Conservation (phyloP, 2,113 vertebrate species). For the Phylloscopus whistleri region DNA sequence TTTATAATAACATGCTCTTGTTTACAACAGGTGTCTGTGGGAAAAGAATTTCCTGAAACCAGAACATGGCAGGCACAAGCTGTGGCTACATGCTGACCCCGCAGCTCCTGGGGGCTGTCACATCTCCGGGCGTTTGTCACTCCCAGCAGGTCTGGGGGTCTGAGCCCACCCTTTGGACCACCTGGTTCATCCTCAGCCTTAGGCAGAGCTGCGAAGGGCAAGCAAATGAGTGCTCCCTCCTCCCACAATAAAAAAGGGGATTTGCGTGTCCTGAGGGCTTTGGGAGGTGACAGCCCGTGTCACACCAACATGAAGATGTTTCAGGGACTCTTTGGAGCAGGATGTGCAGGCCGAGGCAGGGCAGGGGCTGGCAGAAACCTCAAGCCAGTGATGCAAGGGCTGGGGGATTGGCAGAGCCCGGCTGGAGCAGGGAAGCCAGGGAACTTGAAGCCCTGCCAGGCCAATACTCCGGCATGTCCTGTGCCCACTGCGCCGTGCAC, state of each 20-base stretch:
- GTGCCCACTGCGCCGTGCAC: background rate
- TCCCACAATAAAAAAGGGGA: background rate
- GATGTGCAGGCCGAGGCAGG: background rate
- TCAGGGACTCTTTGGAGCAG: rapidly evolving
- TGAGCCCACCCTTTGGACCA: background rate
- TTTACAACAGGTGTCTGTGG: too few species aligned
- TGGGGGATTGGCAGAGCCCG: background rate
- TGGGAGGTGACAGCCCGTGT: rapidly evolving
- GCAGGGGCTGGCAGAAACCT: background rate
- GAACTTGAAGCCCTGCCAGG: background rate
- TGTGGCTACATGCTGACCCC: too few species aligned
- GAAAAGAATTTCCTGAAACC: too few species aligned
- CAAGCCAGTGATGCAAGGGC: rapidly evolving
- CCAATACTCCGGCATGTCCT: background rate
- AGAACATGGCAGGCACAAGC: too few species aligned
- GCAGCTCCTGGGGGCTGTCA: background rate
- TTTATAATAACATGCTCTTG: too few species aligned
- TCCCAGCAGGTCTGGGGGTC: background rate
- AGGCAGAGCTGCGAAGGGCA: background rate
- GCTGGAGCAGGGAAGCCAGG: background rate
- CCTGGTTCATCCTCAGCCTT: background rate
- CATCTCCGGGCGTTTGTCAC: background rate
- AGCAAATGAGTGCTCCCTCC: rapidly evolving
- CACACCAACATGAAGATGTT: background rate
- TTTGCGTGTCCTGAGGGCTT: background rate